Conservation (phyloP, 2,888 invertebrate genomes). For the Caenorhabditis doughertyi region DNA sequence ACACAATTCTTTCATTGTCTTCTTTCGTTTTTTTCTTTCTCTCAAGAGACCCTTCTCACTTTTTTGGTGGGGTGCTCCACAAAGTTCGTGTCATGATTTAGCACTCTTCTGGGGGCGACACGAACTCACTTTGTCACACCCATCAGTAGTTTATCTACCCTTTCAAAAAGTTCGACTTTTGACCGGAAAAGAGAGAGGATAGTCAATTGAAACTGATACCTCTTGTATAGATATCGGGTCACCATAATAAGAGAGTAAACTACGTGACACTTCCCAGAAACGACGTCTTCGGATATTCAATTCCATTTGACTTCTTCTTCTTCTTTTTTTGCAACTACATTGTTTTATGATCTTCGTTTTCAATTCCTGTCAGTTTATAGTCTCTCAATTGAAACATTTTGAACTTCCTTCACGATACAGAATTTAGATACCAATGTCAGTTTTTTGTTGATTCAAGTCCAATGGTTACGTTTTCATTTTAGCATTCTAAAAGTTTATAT, state of each 20-base stretch:
- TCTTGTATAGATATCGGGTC: slow-evolving; percentile 25
- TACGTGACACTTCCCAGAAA: slow-evolving; percentile 42
- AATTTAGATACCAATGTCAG: no score
- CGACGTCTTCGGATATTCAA: slow-evolving; percentile 51
- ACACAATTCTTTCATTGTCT: slow-evolving; percentile 38
- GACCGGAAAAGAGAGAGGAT: neutral
- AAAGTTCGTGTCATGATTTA: slow-evolving; percentile 52
- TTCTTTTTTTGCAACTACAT: slow-evolving; percentile 19
- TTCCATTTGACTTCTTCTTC: slow-evolving; percentile 23
- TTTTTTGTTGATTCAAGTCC: no score
- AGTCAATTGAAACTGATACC: slow-evolving; percentile 33
- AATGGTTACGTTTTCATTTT: no score
- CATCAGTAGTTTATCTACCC: slow-evolving; percentile 12
- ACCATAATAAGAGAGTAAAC: slow-evolving; percentile 21
- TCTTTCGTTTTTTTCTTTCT: slow-evolving; percentile 25
- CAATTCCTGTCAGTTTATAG: no score
- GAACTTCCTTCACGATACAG: no score
- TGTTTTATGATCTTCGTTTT: slow-evolving; percentile 15
- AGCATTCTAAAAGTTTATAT: no score
- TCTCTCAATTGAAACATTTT: neutral
- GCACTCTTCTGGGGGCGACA: slow-evolving; percentile 43
- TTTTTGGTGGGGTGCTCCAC: slow-evolving; percentile 20
- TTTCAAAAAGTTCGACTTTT: slow-evolving; percentile 4
- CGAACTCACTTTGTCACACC: slow-evolving; percentile 39
- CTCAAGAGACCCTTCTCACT: slow-evolving; percentile 39